phyloP scores from a whole-genome alignment of 2,113 vertebrate genomes.

The Podarcis muralis region DNA sequence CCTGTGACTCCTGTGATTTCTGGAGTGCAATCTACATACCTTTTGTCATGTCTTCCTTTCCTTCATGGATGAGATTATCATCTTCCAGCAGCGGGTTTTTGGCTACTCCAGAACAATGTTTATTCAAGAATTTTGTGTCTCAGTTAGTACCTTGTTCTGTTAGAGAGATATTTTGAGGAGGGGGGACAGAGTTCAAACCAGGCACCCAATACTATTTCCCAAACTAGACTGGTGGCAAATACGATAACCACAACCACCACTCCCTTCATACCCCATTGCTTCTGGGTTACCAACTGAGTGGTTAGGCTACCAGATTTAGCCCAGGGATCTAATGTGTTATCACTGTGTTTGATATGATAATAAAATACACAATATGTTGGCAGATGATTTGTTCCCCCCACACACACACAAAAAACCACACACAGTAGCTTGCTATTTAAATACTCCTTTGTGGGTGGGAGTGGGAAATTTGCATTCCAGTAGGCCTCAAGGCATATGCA shows the following conservation, averaged over 20 bases:
- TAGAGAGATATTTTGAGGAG: background rate
- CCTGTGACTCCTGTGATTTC: background rate
- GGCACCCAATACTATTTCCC: no score
- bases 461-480: slow-evolving; percentile 23
- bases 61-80: no score
- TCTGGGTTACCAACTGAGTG: background rate
- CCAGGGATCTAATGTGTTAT: background rate
- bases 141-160: background rate
- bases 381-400: background rate
- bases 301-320: background rate
- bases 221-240: background rate
- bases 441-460: background rate
- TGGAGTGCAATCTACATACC: background rate
- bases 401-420: background rate
- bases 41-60: no score
- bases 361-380: slow-evolving; percentile 24
- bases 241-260: background rate
- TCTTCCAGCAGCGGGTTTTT: no score
- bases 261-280: background rate
- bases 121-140: background rate
- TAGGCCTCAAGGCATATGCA: slow-evolving; percentile 29
- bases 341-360: slow-evolving; percentile 9
- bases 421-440: slow-evolving; percentile 37
- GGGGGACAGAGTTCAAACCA: background rate
- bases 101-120: background rate